Conservation (phyloP, 1,140 invertebrate species). For the Anastatus disparis region DNA sequence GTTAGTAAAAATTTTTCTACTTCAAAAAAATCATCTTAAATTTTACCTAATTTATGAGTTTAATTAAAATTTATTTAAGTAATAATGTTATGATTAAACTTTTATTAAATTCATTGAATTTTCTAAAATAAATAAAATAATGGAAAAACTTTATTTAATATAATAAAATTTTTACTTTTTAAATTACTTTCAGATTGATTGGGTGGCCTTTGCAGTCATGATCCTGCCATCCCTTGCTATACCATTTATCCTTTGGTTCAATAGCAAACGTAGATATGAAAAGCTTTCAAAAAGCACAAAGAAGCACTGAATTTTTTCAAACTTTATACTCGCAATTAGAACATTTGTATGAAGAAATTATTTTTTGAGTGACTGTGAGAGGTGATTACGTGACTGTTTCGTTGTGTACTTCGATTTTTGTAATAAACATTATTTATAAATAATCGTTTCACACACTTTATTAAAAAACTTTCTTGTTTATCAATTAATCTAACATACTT, state of each 20-base stretch:
- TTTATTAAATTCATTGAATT: neutral
- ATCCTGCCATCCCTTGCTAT: conserved; percentile 93
- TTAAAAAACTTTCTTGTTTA: conserved; percentile 30
- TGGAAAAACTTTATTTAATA: neutral
- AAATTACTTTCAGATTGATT: conserved; percentile 79
- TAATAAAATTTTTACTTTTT: conserved; percentile 14
- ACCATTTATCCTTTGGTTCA: conserved; percentile 93
- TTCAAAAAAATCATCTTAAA: conserved; percentile 17
- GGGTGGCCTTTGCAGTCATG: conserved; percentile 96
- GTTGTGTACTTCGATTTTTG: conserved; percentile 55
- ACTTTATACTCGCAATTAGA: conserved; percentile 40
- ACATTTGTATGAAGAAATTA: conserved; percentile 45
- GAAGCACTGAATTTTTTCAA: conserved; percentile 56
- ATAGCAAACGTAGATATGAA: conserved; percentile 95
- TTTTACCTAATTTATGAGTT: conserved; percentile 29
- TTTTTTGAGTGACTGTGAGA: conserved; percentile 53
- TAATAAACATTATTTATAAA: conserved; percentile 63
- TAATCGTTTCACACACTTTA: conserved; percentile 31
- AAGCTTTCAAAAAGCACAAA: conserved; percentile 68
- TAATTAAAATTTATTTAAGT: conserved; percentile 8
- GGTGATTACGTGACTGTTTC: conserved; percentile 55
- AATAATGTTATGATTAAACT: conserved; percentile 7
- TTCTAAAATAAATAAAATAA: neutral
- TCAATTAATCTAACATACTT: neutral
- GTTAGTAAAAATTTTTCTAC: conserved; percentile 66